Evolutionary conservation across 2,888 invertebrate genomes (phyloP), one percentile per base, ranked within the genome.

Genomic region (Sympetrum striolatum): DNA sequence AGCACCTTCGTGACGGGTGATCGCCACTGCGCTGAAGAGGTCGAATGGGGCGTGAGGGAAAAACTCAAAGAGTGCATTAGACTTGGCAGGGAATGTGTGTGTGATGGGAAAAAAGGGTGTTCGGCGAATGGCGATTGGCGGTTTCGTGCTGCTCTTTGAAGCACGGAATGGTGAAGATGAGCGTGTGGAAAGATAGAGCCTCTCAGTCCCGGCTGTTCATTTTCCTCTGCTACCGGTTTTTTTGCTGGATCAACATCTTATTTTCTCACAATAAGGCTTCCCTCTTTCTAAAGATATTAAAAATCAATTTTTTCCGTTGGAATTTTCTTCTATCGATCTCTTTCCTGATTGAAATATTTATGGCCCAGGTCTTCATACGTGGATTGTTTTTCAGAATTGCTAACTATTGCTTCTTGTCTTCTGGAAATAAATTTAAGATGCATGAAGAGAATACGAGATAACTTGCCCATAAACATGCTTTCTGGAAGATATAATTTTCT

Each of bases 1-100:
- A 53, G 35, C n/a, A 5, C 31, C 35, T 44, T 82, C 58, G 80
- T 81, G 81, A 81, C 81, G 81, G 81, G 48, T 81, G 81, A 81
- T 81, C 48, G 81, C 81, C 81, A 81, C 81, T 25, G 39, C 39
- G n/a, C 64, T 64, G 64, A 64, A 64, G 64, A 64, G 39, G 39
- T 39, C 81, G 25, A 44, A 25, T 12, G n/a, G 48, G 81, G n/a
- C n/a, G 44, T 25, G 31, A 31, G 53, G 82, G 25, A 2, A 31
- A 35, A 73, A 25, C 73, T 73, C 73, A 73, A 73, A 73, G 73
- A 73, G 73, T 73, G 73, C 73, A 73, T 73, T 73, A 73, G 73
- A 73, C 73, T 73, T 73, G 73, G 73, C 73, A 73, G 73, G 31
- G 31, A 73, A 73, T 73, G 73, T 73, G 73, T 73, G 73, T 14